Evolutionary conservation across 2,797 vertebrate genomes (phyloP).

Genomic region (Notamacropus eugenii): DNA sequence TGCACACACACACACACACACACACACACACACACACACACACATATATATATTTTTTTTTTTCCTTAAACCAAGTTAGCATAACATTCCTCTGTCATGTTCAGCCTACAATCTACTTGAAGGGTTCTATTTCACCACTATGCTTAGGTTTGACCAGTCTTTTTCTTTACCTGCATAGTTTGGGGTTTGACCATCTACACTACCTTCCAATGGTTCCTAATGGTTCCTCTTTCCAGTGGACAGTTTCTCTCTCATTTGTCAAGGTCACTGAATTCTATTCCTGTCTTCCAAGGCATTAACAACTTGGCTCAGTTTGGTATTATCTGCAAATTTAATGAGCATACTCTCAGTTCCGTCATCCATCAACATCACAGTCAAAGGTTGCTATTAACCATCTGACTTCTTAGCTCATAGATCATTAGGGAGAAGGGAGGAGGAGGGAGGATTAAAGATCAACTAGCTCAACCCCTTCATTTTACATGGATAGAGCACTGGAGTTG

Average conservation of each 20-base stretch:
- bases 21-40: background rate
- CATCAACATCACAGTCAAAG: background rate
- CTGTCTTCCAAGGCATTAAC: conserved; percentile 37
- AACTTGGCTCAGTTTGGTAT: background rate
- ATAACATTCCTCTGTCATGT: background rate
- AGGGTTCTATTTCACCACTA: background rate
- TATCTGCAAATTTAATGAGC: background rate
- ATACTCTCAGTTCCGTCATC: background rate
- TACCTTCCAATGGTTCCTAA: background rate
- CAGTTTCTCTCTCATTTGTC: background rate
- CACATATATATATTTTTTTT: background rate
- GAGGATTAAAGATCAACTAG: background rate
- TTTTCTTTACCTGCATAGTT: background rate
- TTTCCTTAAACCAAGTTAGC: background rate
- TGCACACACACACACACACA: too few relatives aligned
- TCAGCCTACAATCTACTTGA: background rate
- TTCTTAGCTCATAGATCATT: background rate
- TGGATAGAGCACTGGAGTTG: background rate
- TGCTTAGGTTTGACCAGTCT: background rate
- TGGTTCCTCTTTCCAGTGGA: background rate
- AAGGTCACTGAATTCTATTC: background rate
- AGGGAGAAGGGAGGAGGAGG: background rate
- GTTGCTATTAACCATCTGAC: background rate
- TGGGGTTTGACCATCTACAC: background rate
- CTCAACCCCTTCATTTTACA: background rate